Conservation (phyloP, 2,888 invertebrate species). For the Rhyacophila evoluta region DNA sequence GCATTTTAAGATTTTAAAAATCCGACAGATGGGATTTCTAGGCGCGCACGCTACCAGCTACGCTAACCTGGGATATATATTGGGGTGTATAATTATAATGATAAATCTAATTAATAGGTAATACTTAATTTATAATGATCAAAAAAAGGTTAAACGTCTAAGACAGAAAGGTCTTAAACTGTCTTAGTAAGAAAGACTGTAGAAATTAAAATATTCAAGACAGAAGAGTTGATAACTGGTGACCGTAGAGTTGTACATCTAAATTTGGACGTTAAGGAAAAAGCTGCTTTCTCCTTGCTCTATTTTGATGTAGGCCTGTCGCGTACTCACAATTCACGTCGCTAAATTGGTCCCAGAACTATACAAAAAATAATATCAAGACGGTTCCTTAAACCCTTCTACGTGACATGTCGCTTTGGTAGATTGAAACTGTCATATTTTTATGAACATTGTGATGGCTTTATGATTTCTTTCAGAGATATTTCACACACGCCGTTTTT, state of each 20-base stretch:
- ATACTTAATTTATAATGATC: background rate
- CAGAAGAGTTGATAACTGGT: background rate
- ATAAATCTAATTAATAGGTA: too few species aligned
- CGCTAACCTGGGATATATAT: too few species aligned
- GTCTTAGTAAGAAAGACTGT: background rate
- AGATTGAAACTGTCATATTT: constrained; percentile 11
- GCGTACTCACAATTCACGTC: background rate
- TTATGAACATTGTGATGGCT: constrained; percentile 3
- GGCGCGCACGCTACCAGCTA: too few species aligned
- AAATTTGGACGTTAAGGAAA: background rate
- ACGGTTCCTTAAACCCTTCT: background rate
- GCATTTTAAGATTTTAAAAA: too few species aligned
- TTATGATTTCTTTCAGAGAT: constrained; percentile 4
- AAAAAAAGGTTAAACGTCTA: background rate
- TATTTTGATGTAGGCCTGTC: constrained; percentile 1
- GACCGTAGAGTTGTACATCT: background rate
- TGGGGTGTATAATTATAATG: too few species aligned
- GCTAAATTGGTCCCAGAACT: constrained; percentile 19
- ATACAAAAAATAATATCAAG: constrained; percentile 22
- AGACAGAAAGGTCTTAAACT: background rate
- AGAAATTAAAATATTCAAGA: background rate
- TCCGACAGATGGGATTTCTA: too few species aligned
- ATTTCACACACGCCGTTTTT: background rate
- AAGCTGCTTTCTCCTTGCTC: background rate
- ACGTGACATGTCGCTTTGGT: constrained; percentile 2